Base-by-base conservation (phyloP, 2,113 vertebrate genomes). In the Rhombomys opimus region DNA sequence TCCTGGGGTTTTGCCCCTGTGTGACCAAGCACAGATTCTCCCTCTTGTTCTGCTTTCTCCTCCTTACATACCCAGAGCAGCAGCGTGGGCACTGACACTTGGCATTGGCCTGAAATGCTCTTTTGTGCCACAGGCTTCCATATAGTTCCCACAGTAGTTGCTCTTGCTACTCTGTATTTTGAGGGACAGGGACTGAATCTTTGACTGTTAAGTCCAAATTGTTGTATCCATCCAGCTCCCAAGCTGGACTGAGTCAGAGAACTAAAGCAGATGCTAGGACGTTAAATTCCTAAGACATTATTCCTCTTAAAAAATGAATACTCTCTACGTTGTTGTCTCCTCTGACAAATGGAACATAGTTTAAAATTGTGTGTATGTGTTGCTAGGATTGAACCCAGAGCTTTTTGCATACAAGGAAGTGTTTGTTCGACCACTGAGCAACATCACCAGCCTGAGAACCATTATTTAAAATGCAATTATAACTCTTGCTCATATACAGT, bases 11-110 rank as follows among this genome's bases (percentile, higher is more conserved):
- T 77, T 30, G 61, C 78, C 30, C 72, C 9, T 7, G 38, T 18
- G 38, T 23, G 17, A 17, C 76, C 50, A 22, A 0, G 5, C 2
- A 0, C 23, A 2, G 35, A 54, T 4, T 2, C 20, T 17, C 23
- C 41, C 14, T 32, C 12, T 52, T 7, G 50, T 2, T 46, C 30
- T 22, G 2, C 18, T 0, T 20, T 4, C 50, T 30, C 15, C 3
- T 2, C 32, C 18, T 63, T 18, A 22, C 54, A n/a, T 10, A 41
- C 27, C 50, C 54, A 18, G 35, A 78, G 93, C 3, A 59, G 59
- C 22, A 27, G 32, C 3, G 2, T n/a, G 50, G 65, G 80, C 2
- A 11, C 72, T 3, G 2, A 22, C 54, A 65, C 17, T 25, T 54
- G 35, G 15, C 14, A 11, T 70, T 32, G 12, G 20, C 8, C 11